These are phyloP conservation scores for Mionectes olivaceus DNA, from an alignment of 2,797 vertebrate species.

Conservation along the genomic window DNA sequence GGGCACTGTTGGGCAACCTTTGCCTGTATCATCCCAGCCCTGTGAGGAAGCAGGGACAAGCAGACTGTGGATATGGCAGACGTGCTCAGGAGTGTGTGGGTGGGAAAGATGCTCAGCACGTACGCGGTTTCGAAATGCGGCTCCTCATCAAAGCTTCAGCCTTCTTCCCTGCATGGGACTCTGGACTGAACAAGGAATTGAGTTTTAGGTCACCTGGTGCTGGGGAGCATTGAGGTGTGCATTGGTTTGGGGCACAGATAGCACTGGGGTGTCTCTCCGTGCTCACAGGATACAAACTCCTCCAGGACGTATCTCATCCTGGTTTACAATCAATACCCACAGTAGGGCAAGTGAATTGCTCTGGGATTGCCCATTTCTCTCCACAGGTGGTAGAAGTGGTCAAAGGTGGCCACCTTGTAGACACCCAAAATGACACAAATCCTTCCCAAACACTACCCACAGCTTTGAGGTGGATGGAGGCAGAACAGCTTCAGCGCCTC, in stretches of 20 bases:
- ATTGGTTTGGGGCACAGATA: neutral
- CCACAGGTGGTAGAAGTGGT: neutral
- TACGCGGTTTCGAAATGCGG: neutral
- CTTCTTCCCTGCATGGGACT: neutral
- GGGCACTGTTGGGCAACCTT: slow-evolving; percentile 6
- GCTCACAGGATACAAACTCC: neutral
- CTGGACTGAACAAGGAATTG: neutral
- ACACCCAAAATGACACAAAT: neutral
- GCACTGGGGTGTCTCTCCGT: rapidly evolving
- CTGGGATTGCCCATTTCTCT: neutral
- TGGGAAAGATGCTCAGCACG: neutral
- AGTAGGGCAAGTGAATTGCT: neutral
- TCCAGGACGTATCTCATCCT: neutral
- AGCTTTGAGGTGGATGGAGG: neutral
- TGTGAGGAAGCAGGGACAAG: neutral
- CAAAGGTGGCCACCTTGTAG: neutral
- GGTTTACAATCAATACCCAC: neutral
- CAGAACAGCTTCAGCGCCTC: neutral
- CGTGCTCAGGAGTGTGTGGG: neutral
- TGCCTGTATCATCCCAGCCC: neutral
- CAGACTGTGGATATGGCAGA: neutral
- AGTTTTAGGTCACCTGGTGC: neutral
- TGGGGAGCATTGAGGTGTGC: neutral
- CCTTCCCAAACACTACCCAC: neutral
- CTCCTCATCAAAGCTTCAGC: neutral